These are phyloP conservation scores for Gymnocypris eckloni DNA, from an alignment of 2,797 vertebrate genomes.

Conservation along the genomic window DNA sequence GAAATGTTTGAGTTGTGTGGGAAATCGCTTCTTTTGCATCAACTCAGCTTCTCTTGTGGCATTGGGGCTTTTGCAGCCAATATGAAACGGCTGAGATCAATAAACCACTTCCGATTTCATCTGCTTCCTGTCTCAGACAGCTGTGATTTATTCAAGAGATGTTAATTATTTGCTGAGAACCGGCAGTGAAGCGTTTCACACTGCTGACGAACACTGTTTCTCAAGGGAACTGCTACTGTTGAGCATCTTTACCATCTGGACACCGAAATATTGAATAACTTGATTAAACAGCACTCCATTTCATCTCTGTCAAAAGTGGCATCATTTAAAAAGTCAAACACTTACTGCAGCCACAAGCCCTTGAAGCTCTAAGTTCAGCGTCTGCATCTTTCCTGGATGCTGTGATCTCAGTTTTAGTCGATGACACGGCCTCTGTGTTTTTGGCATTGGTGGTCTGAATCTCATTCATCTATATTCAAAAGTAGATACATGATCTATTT, in stretches of 20 bases:
- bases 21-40: constrained; percentile 9
- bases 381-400: constrained; percentile 66
- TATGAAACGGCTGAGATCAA: constrained; percentile 17
- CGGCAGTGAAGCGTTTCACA: not conserved
- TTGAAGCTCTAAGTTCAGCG: constrained; percentile 68
- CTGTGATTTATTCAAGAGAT: constrained; percentile 63
- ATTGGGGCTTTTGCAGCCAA: constrained; percentile 27
- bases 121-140: constrained; percentile 49
- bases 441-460: constrained; percentile 67
- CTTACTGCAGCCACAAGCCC: constrained; percentile 65
- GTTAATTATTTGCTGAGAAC: constrained; percentile 21
- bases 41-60: constrained; percentile 25
- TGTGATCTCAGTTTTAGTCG: constrained; percentile 65
- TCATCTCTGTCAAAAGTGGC: not conserved
- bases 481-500: not conserved
- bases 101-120: constrained; percentile 64
- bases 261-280: not conserved
- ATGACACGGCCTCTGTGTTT: constrained; percentile 68
- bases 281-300: not conserved
- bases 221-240: not conserved
- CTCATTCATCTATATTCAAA: constrained; percentile 68
- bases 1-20: not conserved
- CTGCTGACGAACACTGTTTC: not conserved
- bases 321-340: not conserved
- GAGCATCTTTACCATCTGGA: not conserved